Evolutionary conservation across 2,888 invertebrate species (phyloP), one percentile per base, ranked within the genome.

Genomic region (Ennomos quercinarius): DNA sequence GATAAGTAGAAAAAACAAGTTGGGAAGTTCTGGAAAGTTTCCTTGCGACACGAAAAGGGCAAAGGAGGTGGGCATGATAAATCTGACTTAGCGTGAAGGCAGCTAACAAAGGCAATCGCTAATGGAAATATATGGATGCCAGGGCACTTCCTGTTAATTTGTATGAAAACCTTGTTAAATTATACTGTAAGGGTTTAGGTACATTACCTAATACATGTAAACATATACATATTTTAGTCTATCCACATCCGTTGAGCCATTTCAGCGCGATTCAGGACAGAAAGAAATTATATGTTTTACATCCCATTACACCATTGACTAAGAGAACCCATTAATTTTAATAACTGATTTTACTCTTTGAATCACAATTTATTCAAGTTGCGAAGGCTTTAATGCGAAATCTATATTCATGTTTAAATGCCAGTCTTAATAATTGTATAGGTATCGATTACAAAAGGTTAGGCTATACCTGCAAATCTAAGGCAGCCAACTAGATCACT

Each of bases 51-150:
- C 44, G 76, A 77, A 80, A 81, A 80, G 73, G 72, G 73, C 66
- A 70, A 64, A 58, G 81, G 81, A 76, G 71, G 76, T 66, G 58
- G 66, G 57, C 42, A 77, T 80, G 80, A 90, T 90, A 88, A 91
- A 89, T 90, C 86, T 84, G 85, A 83, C 80, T 90, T 87, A 89
- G 71, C 47, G 47, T 48, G 37, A 17, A 73, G 86, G 86, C 84
- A 68, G 70, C 75, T 77, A 74, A 67, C 72, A 75, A 81, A 86
- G 81, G 84, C 84, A 78, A 74, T 44, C 55, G 58, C 70, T 85
- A 90, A 91, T 90, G 84, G 86, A 88, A 81, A 90, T 86, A 81
- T 84, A 89, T 85, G 62, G 71, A 63, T 10, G 49, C 57, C 54
- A 37, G 39, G 61, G 60, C 64, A 61, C 52, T 73, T 71, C 68